Conservation (phyloP, 1,140 invertebrate species). For the Drosophila busckii region DNA sequence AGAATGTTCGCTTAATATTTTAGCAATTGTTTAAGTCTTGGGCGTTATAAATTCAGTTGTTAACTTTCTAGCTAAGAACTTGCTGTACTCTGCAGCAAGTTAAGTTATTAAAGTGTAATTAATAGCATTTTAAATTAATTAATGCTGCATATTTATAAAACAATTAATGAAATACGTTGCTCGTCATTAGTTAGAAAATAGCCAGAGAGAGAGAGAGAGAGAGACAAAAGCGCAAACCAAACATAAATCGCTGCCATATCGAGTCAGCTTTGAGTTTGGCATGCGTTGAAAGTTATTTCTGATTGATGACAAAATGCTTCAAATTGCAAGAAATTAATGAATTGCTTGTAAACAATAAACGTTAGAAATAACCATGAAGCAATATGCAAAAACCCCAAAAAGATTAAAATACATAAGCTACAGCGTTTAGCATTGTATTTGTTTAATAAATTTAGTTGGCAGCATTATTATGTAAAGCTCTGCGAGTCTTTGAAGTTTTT, state of each 20-base stretch:
- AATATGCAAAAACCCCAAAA: conserved; percentile 14
- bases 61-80: conserved; percentile 45
- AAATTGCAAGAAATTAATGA: conserved; percentile 63
- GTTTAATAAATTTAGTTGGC: conserved; percentile 55
- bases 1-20: too few relatives aligned
- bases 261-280: conserved; percentile 58
- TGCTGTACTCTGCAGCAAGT: conserved; percentile 64
- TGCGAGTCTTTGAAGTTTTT: conserved; percentile 31
- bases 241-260: conserved; percentile 23
- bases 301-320: conserved; percentile 75
- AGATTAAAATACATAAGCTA: too few relatives aligned
- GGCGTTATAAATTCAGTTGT: too few relatives aligned
- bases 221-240: conserved; percentile 12
- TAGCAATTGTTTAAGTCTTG: too few relatives aligned
- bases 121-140: conserved; percentile 74
- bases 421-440: too few relatives aligned
- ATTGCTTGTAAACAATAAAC: conserved; percentile 58
- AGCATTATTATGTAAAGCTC: conserved; percentile 67
- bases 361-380: conserved; percentile 35
- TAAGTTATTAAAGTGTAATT: conserved; percentile 71
- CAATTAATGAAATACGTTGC: conserved; percentile 68
- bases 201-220: conserved; percentile 8
- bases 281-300: conserved; percentile 77
- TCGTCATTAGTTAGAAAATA: conserved; percentile 42
- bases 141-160: conserved; percentile 74